These are phyloP conservation scores for Sorex maritimensis DNA, from an alignment of 2,797 vertebrate species.

Conservation along the genomic window DNA sequence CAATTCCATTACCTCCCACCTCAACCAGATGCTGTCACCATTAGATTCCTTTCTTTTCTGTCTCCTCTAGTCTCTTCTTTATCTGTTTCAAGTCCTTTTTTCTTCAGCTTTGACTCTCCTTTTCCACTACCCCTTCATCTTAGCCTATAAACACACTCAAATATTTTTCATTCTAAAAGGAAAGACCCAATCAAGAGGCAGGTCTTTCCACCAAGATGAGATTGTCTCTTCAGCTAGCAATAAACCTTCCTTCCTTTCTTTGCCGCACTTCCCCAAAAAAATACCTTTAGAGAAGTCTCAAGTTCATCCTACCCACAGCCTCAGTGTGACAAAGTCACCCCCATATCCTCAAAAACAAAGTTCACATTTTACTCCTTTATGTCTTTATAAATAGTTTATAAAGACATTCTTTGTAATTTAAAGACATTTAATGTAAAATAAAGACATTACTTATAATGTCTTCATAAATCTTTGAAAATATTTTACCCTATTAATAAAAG, in stretches of 20 bases:
- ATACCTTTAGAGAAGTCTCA: background rate
- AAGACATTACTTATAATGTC: no score
- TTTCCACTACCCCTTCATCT: background rate
- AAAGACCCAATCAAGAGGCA: background rate
- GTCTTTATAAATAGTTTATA: no score
- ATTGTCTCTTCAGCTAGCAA: background rate
- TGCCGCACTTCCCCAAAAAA: background rate
- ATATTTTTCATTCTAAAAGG: slow-evolving; percentile 12
- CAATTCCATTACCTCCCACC: background rate
- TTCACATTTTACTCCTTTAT: background rate
- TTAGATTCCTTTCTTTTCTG: background rate
- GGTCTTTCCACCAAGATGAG: background rate
- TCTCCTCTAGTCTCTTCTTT: background rate
- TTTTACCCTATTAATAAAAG: background rate
- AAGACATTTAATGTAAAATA: no score
- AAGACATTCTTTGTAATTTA: no score
- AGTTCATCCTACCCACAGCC: background rate
- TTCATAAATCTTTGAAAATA: no score
- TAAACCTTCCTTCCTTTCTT: background rate
- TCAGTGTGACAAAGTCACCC: background rate
- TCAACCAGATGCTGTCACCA: background rate
- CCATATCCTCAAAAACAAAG: background rate
- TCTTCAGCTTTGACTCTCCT: background rate
- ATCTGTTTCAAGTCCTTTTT: background rate
- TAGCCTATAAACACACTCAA: background rate